Conservation (phyloP, 2,888 invertebrate genomes). For the Cacoxenus indagator region DNA sequence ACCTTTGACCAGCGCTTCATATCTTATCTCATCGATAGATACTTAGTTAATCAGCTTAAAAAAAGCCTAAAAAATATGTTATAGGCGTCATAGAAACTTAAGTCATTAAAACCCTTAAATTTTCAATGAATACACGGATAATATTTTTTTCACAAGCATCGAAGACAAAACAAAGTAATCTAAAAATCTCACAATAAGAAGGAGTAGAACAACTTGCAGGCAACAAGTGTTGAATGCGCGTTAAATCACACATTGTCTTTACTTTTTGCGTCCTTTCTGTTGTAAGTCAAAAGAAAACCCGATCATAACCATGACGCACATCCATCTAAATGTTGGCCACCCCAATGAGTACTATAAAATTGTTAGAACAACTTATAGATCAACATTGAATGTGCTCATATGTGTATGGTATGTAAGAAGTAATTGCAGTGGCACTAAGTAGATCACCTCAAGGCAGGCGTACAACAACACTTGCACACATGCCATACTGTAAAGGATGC, state of each 20-base stretch:
- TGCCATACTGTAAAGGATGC: not conserved
- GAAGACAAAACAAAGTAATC: not conserved
- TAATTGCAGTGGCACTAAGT: not conserved
- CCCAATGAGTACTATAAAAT: too few species aligned
- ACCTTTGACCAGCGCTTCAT: too few species aligned
- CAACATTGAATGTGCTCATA: too few species aligned
- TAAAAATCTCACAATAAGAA: not conserved
- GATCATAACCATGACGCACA: not conserved
- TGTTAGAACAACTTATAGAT: too few species aligned
- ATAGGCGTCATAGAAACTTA: too few species aligned
- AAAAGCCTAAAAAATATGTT: too few species aligned
- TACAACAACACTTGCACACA: not conserved
- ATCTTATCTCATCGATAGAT: too few species aligned
- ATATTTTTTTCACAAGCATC: not conserved
- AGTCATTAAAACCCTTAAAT: too few species aligned
- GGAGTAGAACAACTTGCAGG: not conserved
- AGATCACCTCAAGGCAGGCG: not conserved
- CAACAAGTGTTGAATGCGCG: not conserved
- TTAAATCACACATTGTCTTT: not conserved
- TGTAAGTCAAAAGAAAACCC: not conserved
- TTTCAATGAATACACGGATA: too few species aligned
- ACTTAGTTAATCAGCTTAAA: too few species aligned
- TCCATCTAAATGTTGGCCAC: too few species aligned
- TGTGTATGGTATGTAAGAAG: not conserved
- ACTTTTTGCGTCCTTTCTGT: not conserved